Evolutionary conservation across 2,113 vertebrate genomes (phyloP).

Genomic region (Epinephelus moara): DNA sequence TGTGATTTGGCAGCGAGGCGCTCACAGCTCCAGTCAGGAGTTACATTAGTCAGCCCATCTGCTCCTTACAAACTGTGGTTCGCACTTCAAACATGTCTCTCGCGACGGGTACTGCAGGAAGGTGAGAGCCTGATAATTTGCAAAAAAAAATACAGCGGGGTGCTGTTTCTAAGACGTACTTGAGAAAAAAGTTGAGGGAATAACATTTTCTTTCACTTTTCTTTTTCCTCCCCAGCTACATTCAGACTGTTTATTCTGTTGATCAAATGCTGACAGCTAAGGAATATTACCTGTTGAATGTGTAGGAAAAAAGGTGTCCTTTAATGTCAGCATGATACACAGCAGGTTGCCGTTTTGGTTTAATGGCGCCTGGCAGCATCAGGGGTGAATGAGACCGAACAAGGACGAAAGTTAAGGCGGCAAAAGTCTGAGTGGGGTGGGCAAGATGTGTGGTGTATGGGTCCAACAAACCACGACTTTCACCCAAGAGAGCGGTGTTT

Average conservation of each 20-base stretch:
- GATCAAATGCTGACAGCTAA: background rate
- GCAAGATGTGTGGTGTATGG: no score
- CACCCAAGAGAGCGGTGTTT: no score
- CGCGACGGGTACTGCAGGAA: slow-evolving; percentile 45
- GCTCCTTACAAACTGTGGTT: slow-evolving; percentile 73
- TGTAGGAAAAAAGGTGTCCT: background rate
- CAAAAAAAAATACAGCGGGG: slow-evolving; percentile 32
- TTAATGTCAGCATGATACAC: no score
- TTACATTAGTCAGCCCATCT: slow-evolving; percentile 79
- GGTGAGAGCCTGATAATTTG: slow-evolving; percentile 50
- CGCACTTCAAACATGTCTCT: slow-evolving; percentile 76
- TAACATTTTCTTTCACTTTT: background rate
- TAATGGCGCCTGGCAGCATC: no score
- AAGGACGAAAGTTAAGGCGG: no score
- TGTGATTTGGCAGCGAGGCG: slow-evolving; percentile 65
- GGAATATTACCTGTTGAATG: background rate
- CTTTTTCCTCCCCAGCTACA: background rate
- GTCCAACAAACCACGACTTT: no score
- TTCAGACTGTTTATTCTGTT: background rate
- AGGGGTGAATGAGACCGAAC: no score
- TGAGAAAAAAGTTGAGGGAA: background rate
- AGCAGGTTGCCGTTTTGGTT: no score
- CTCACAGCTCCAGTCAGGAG: slow-evolving; percentile 60
- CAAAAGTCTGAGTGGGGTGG: no score
- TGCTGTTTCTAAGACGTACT: slow-evolving; percentile 20